Evolutionary conservation across 2,888 invertebrate species (phyloP).

Genomic region (Agapetus fuscipes): DNA sequence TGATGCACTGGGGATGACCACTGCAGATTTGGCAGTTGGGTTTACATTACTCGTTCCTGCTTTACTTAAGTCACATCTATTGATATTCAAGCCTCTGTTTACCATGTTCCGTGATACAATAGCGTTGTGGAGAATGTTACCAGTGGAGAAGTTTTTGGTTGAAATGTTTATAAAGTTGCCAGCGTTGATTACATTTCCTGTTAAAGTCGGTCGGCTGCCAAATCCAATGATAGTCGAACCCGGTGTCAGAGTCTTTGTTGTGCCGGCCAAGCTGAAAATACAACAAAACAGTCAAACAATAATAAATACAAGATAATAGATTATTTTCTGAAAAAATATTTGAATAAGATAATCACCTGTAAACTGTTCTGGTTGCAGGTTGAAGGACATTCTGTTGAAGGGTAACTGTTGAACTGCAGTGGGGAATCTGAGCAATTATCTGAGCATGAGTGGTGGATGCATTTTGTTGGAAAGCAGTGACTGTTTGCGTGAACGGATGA

Average conservation of each 20-base stretch:
- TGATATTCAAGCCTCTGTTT: slow-evolving; percentile 27
- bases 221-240: slow-evolving; percentile 43
- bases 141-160: slow-evolving; percentile 41
- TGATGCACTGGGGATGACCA: slow-evolving; percentile 34
- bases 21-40: slow-evolving; percentile 26
- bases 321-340: no score
- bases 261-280: slow-evolving; percentile 35
- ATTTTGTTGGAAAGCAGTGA: slow-evolving; percentile 14
- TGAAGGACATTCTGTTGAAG: slow-evolving; percentile 23
- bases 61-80: slow-evolving; percentile 13
- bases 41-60: slow-evolving; percentile 22
- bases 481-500: slow-evolving; percentile 12
- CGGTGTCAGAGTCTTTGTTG: slow-evolving; percentile 41
- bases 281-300: slow-evolving; percentile 1
- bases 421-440: slow-evolving; percentile 10
- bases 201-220: slow-evolving; percentile 36
- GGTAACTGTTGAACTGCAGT: slow-evolving; percentile 33
- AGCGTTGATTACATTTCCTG: slow-evolving; percentile 33
- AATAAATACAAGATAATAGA: background rate
- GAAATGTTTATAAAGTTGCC: slow-evolving; percentile 40
- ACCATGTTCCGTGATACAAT: slow-evolving; percentile 42
- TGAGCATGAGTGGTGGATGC: slow-evolving; percentile 11
- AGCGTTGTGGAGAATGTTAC: slow-evolving; percentile 43
- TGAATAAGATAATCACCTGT: slow-evolving; percentile 17
- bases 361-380: slow-evolving; percentile 17